Conservation (phyloP, 2,113 vertebrate genomes). For the Nibea coibor region DNA sequence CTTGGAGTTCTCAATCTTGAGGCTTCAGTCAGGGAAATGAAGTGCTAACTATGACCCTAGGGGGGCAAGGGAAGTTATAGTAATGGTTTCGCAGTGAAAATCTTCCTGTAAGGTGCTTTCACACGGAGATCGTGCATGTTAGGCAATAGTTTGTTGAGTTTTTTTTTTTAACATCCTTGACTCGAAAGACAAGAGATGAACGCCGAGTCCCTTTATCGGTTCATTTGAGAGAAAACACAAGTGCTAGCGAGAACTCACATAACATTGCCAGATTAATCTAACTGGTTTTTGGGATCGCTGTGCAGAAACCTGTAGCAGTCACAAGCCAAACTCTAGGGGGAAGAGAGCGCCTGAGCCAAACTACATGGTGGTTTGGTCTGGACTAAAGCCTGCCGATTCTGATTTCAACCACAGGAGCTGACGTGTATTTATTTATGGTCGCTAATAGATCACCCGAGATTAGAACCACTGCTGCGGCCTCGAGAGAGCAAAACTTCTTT, state of each 20-base stretch:
- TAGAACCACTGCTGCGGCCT: conserved; percentile 4
- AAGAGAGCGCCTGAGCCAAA: conserved; percentile 14
- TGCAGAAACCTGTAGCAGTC: conserved; percentile 10
- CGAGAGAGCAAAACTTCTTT: background rate
- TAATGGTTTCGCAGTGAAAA: conserved; percentile 24
- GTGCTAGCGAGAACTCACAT: background rate
- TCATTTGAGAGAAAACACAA: conserved; percentile 8
- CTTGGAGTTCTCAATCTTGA: conserved; percentile 42
- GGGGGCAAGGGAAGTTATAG: conserved; percentile 17
- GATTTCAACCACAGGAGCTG: conserved; percentile 20
- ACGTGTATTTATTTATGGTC: conserved; percentile 13
- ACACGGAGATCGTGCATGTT: conserved; percentile 3
- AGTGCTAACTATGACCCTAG: conserved; percentile 19
- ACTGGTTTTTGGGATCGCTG: background rate
- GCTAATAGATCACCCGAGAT: background rate
- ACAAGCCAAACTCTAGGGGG: conserved; percentile 10
- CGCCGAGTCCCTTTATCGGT: background rate
- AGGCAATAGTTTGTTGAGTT: background rate
- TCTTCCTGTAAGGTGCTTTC: conserved; percentile 14
- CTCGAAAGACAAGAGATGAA: background rate
- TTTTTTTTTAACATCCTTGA: background rate
- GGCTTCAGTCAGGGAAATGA: conserved; percentile 14
- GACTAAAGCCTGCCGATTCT: conserved; percentile 4
- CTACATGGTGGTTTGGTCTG: conserved; percentile 40
- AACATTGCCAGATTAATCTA: background rate